Evolutionary conservation across 2,888 invertebrate genomes (phyloP).

Genomic region (Amphimallon solstitiale): DNA sequence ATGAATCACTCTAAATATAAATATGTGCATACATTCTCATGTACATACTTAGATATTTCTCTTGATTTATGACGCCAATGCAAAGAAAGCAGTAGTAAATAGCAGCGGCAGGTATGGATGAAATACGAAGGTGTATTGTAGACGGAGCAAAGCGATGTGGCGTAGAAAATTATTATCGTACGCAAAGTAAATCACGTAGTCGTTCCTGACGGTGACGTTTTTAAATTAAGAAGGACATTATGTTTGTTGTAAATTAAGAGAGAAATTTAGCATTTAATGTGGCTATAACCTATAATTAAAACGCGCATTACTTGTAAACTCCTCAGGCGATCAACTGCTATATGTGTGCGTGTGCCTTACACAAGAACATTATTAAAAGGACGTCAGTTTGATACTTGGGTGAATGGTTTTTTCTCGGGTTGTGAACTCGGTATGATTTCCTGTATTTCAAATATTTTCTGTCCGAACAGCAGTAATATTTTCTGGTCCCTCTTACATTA

Average conservation of each 20-base stretch:
- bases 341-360: not conserved
- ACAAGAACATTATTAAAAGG: not conserved
- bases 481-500: no score
- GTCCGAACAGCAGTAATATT: no score
- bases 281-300: conserved; percentile 25
- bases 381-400: not conserved
- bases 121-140: no score
- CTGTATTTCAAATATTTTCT: no score
- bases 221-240: conserved; percentile 23
- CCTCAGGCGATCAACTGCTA: conserved; percentile 2
- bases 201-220: conserved; percentile 21
- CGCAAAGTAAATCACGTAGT: conserved; percentile 17
- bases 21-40: no score
- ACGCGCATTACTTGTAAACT: conserved; percentile 24
- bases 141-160: not conserved
- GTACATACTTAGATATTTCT: no score
- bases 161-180: conserved; percentile 6
- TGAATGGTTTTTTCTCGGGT: conserved; percentile 4
- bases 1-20: no score
- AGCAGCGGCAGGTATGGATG: no score
- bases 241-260: conserved; percentile 27
- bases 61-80: no score
- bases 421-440: no score
- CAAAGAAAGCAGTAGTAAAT: no score
- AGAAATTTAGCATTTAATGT: conserved; percentile 24